These are phyloP conservation scores for Eubasilissa regina DNA, from an alignment of 1,140 invertebrate species.

Conservation along the genomic window DNA sequence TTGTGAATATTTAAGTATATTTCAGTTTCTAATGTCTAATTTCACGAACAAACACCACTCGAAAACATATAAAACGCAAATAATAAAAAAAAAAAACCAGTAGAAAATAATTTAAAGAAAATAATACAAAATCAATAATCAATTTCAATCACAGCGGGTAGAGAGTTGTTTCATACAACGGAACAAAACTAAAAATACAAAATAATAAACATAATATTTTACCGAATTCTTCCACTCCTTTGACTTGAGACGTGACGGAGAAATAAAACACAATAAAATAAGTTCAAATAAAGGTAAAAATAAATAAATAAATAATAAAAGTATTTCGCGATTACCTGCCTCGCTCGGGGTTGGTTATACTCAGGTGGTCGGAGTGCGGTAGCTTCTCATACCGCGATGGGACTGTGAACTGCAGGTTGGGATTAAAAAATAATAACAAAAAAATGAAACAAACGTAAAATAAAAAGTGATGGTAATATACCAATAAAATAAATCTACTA, in stretches of 20 bases:
- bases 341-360: slow-evolving; percentile 57
- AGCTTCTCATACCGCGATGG: slow-evolving; percentile 18
- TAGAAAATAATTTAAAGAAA: slow-evolving; percentile 40
- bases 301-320: slow-evolving; percentile 38
- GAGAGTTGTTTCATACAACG: slow-evolving; percentile 57
- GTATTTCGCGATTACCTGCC: slow-evolving; percentile 54
- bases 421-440: slow-evolving; percentile 51
- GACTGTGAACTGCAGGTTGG: slow-evolving; percentile 55
- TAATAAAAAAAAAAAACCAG: slow-evolving; percentile 45
- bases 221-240: slow-evolving; percentile 34
- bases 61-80: slow-evolving; percentile 57
- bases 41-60: slow-evolving; percentile 54
- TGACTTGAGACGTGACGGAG: slow-evolving; percentile 23
- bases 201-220: slow-evolving; percentile 33
- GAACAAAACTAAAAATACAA: slow-evolving; percentile 47
- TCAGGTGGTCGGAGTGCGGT: slow-evolving; percentile 46
- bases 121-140: slow-evolving; percentile 40
- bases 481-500: slow-evolving; percentile 14
- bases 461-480: too few relatives aligned
- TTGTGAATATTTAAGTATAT: neutral
- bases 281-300: slow-evolving; percentile 35
- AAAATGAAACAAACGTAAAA: slow-evolving; percentile 47
- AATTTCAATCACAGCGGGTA: slow-evolving; percentile 58
- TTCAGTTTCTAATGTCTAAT: slow-evolving; percentile 31
- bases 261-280: slow-evolving; percentile 32